A percentile compares a stretch with the other conserved stretches of the same genome.
Conservation (phyloP, 2,113 vertebrate genomes). For the Edolisoma coerulescens region DNA sequence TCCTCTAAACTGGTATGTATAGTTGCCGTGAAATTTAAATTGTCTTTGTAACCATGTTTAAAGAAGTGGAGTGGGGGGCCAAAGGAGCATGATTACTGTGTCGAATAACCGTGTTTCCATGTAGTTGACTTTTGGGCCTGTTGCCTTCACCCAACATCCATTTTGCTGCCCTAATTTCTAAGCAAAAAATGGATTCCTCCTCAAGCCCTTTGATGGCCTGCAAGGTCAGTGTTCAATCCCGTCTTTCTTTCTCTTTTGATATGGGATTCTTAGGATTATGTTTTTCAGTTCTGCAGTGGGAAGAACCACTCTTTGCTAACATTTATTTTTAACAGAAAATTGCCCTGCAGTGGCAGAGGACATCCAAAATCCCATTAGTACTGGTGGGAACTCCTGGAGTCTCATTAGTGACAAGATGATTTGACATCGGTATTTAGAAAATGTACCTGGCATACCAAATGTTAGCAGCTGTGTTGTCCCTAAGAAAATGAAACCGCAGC, state of each 20-base stretch:
- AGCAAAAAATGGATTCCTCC: background rate
- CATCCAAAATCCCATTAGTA: background rate
- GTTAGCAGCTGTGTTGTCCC: background rate
- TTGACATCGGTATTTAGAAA: background rate
- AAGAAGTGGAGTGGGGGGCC: background rate
- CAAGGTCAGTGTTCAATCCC: background rate
- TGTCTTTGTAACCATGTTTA: background rate
- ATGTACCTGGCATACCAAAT: background rate
- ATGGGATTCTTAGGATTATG: background rate
- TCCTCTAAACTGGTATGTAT: background rate
- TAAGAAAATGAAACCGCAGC: background rate
- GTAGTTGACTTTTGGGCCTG: background rate
- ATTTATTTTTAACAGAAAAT: background rate
- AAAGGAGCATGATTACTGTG: background rate
- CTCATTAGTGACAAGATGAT: background rate
- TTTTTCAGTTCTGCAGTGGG: background rate
- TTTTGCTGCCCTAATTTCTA: background rate
- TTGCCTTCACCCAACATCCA: background rate
- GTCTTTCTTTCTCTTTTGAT: background rate
- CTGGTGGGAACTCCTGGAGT: background rate
- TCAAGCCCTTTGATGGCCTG: background rate
- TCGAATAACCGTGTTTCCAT: background rate
- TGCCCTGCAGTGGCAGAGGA: background rate
- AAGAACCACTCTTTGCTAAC: background rate
- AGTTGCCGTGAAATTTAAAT: background rate